These are phyloP conservation scores for Phylloscopus collybita DNA, from an alignment of 2,797 vertebrate species.

Conservation along the genomic window DNA sequence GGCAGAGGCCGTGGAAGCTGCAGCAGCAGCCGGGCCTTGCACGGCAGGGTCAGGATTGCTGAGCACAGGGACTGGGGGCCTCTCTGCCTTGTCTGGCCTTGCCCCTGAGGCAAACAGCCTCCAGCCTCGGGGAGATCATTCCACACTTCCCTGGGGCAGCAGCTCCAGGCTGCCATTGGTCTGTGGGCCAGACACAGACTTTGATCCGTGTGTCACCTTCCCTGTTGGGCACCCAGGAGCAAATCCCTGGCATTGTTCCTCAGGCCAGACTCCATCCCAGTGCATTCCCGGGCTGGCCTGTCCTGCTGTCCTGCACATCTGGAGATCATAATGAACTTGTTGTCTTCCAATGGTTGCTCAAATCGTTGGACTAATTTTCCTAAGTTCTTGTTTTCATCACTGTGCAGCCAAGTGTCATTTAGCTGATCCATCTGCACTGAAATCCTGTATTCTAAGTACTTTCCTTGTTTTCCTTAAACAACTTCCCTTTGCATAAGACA, in stretches of 20 bases:
- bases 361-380: not conserved
- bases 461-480: constrained; percentile 34
- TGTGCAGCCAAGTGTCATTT: not conserved
- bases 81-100: not conserved
- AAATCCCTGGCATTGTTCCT: not conserved
- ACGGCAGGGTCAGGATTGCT: not conserved
- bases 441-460: not conserved
- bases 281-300: not conserved
- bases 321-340: not conserved
- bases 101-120: not conserved
- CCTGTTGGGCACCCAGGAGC: not conserved
- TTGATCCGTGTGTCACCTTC: accelerated
- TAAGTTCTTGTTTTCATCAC: constrained; percentile 12
- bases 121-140: not conserved
- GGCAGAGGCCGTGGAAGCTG: accelerated
- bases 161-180: not conserved
- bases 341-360: constrained; percentile 33
- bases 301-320: not conserved
- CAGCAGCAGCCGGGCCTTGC: not conserved
- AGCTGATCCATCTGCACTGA: constrained; percentile 15
- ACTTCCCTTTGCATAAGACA: constrained; percentile 36
- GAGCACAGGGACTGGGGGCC: not conserved
- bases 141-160: not conserved
- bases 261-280: not conserved
- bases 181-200: not conserved